Evolutionary conservation across 2,113 vertebrate species (phyloP).

Genomic region (Eubucco bourcierii): DNA sequence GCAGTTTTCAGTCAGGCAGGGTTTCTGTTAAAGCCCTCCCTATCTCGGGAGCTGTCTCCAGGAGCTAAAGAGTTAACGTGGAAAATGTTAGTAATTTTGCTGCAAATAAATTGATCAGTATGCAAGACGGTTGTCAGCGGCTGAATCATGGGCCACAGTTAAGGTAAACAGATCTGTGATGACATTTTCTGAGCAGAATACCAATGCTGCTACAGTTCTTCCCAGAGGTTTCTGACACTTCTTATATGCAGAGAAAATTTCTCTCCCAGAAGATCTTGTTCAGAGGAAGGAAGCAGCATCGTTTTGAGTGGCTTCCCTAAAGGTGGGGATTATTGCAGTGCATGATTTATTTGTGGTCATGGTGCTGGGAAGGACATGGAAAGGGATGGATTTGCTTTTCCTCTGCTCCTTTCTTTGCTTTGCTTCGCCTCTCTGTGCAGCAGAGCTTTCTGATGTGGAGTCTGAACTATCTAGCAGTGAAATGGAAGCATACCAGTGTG

Average conservation of each 20-base stretch:
- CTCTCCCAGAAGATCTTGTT: conserved; percentile 61
- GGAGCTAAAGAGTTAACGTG: conserved; percentile 73
- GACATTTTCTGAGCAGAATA: conserved; percentile 83
- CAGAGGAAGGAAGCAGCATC: conserved; percentile 28
- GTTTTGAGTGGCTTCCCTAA: conserved; percentile 56
- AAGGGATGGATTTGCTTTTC: conserved; percentile 27
- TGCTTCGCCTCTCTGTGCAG: neutral
- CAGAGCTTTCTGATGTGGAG: neutral
- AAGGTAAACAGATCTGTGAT: conserved; percentile 84
- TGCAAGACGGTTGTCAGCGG: conserved; percentile 78
- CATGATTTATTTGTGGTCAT: neutral
- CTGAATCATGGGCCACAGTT: conserved; percentile 82
- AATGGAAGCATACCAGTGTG: neutral
- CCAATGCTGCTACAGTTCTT: conserved; percentile 74
- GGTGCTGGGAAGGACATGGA: neutral
- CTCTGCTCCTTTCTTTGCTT: too few relatives aligned
- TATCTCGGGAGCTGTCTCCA: conserved; percentile 37
- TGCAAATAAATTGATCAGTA: conserved; percentile 82
- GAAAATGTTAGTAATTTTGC: conserved; percentile 70
- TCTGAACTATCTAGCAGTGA: neutral
- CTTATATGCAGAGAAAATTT: conserved; percentile 62
- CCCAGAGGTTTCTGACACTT: conserved; percentile 74
- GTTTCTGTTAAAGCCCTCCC: neutral
- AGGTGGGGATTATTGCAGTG: conserved; percentile 69
- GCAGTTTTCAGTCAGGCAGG: neutral